These are phyloP conservation scores for Hoplostethus mediterraneus DNA, from an alignment of 2,797 vertebrate species.

Conservation along the genomic window DNA sequence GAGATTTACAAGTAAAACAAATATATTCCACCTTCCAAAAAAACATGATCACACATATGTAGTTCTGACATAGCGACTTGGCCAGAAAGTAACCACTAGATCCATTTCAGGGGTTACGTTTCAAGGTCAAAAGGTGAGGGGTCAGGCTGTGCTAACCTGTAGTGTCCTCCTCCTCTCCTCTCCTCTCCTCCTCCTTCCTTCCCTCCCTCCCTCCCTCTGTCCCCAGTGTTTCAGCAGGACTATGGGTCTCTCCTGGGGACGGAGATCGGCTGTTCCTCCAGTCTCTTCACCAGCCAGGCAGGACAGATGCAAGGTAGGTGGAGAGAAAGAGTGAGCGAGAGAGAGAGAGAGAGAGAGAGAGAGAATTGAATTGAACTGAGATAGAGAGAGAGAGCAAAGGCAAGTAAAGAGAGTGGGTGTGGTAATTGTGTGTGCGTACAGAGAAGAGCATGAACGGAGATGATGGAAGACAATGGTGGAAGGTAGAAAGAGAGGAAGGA, in stretches of 20 bases:
- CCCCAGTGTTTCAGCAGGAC: conserved; percentile 88
- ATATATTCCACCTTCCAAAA: too few species aligned
- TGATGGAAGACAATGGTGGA: not conserved
- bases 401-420: conserved; percentile 1
- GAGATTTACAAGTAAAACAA: too few species aligned
- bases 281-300: conserved; percentile 88
- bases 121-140: conserved; percentile 62
- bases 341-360: not conserved
- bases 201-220: conserved; percentile 42
- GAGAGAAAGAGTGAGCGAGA: conserved; percentile 29
- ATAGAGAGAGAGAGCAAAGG: not conserved
- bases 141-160: conserved; percentile 50
- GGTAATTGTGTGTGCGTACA: not conserved
- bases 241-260: conserved; percentile 88
- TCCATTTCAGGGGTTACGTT: conserved; percentile 47
- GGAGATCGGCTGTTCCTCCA: conserved; percentile 88
- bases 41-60: too few species aligned
- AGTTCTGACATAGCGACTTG: too few species aligned
- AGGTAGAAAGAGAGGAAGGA: conserved; percentile 1
- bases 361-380: not conserved
- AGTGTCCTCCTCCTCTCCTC: not conserved
- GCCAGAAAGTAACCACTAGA: not conserved
- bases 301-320: conserved; percentile 86
- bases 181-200: conserved; percentile 43
- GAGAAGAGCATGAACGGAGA: not conserved